Conservation (phyloP, 2,888 invertebrate genomes). For the Plebejus anna region DNA sequence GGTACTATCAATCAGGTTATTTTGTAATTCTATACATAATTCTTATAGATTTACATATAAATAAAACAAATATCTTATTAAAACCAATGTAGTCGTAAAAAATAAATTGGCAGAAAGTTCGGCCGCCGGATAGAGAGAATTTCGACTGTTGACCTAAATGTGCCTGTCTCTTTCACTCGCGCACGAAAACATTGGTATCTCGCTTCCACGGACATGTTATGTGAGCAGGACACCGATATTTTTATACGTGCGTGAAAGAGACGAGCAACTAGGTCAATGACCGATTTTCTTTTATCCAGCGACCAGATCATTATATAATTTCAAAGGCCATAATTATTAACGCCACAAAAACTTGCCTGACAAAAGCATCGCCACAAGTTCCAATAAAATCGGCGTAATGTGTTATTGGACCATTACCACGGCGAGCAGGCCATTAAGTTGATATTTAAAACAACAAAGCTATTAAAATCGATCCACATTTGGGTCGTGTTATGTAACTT, state of each 20-base stretch:
- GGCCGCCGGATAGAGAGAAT: too few relatives aligned
- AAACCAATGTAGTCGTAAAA: not conserved
- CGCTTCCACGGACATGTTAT: too few relatives aligned
- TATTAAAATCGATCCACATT: not conserved
- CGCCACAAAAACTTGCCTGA: not conserved
- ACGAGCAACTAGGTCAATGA: not conserved
- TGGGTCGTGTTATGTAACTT: not conserved
- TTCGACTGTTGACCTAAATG: too few relatives aligned
- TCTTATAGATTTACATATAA: not conserved
- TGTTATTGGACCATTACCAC: not conserved
- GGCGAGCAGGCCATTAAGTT: not conserved
- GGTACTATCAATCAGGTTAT: not conserved
- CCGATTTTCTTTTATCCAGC: too few relatives aligned
- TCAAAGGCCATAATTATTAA: not conserved
- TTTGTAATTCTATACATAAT: not conserved
- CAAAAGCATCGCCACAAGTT: not conserved
- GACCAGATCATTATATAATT: not conserved
- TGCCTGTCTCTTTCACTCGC: too few relatives aligned
- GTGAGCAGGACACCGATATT: not conserved
- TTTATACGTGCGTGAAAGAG: not conserved
- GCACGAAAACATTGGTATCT: too few relatives aligned
- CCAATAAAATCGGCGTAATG: slow-evolving; percentile 3
- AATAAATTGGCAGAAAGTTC: not conserved
- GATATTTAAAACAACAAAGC: not conserved
- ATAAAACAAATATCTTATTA: not conserved